Evolutionary conservation across 2,113 vertebrate genomes (phyloP).

Genomic region (Machaerirhynchus nigripectus): DNA sequence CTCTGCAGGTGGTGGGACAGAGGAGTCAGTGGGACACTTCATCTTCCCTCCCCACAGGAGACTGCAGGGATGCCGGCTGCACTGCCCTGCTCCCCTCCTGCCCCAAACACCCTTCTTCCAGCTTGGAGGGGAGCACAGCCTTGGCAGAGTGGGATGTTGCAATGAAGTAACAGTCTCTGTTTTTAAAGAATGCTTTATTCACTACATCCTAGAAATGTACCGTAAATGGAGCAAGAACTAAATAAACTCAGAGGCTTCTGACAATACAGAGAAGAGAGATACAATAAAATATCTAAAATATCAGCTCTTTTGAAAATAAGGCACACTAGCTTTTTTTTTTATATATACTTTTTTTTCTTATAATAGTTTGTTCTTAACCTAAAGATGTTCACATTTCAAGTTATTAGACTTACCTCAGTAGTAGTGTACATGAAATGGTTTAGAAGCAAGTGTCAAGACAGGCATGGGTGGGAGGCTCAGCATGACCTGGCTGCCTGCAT

Average conservation of each 20-base stretch:
- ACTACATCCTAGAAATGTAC: constrained; percentile 72
- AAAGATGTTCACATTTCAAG: constrained; percentile 83
- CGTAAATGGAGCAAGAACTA: constrained; percentile 73
- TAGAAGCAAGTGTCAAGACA: constrained; percentile 47
- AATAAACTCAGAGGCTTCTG: constrained; percentile 67
- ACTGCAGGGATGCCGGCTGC: not conserved
- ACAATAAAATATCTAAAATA: constrained; percentile 71
- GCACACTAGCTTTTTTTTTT: constrained; percentile 52
- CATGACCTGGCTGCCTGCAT: not conserved
- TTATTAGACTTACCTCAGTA: constrained; percentile 77
- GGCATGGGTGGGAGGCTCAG: not conserved
- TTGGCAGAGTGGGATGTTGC: not conserved
- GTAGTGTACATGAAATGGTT: constrained; percentile 80
- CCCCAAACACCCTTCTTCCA: not conserved
- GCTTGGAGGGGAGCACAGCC: not conserved
- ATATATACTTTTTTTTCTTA: constrained; percentile 7
- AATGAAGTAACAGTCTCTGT: constrained; percentile 25
- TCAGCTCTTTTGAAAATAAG: constrained; percentile 72
- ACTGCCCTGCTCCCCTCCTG: not conserved
- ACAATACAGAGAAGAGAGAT: constrained; percentile 67
- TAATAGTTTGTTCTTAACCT: constrained; percentile 82
- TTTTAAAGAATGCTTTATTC: constrained; percentile 82
- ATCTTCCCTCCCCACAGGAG: accelerated
- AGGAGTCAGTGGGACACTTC: not conserved
- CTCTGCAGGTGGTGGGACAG: not conserved